phyloP scores from a whole-genome alignment of 2,113 vertebrate genomes.

The Chelonoidis abingdonii region DNA sequence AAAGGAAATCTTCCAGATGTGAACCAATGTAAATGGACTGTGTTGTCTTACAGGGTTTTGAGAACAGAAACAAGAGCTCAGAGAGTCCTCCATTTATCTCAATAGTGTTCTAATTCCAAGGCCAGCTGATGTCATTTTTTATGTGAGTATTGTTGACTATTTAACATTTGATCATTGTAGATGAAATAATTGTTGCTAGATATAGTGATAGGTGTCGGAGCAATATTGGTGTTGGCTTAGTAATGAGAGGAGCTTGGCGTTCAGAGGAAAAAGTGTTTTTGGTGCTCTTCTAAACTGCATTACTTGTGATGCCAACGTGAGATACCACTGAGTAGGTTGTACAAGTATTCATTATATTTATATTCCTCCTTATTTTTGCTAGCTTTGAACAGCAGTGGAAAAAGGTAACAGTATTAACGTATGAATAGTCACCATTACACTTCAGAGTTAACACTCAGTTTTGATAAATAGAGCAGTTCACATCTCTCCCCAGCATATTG shows the following conservation, averaged over 20 bases:
- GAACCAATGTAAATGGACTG: not conserved
- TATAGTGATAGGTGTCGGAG: not conserved
- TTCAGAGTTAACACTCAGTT: not conserved
- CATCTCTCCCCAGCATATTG: not conserved
- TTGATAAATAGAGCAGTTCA: not conserved
- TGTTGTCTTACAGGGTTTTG: not conserved
- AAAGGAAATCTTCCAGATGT: not conserved
- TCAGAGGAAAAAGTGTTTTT: not conserved
- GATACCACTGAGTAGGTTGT: not conserved
- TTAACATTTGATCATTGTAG: not conserved
- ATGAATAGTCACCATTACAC: not conserved
- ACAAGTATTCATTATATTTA: fast-evolving
- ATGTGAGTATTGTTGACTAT: not conserved
- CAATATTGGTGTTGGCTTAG: not conserved
- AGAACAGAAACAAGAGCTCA: not conserved
- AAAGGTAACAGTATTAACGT: not conserved
- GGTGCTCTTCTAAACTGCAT: not conserved
- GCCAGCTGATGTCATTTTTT: not conserved
- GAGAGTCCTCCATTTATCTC: not conserved
- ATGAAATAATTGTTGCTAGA: not conserved
- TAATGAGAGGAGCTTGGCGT: not conserved
- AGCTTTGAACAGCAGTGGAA: not conserved
- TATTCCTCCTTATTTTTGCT: not conserved
- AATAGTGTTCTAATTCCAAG: not conserved
- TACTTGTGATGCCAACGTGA: not conserved